These are phyloP conservation scores for Dendropsophus ebraccatus DNA, from an alignment of 2,113 vertebrate species.

Conservation along the genomic window DNA sequence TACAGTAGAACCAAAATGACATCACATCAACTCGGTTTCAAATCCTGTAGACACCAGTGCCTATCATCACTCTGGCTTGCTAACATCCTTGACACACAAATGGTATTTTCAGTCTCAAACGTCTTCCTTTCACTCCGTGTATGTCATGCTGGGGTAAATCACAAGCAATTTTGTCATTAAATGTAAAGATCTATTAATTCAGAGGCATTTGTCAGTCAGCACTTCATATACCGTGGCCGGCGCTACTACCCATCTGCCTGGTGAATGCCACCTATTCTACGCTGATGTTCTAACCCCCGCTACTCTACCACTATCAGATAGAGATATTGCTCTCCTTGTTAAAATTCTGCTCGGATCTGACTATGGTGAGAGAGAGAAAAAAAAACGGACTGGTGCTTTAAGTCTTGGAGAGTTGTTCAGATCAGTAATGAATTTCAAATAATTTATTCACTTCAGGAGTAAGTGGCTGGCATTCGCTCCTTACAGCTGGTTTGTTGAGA, in stretches of 20 bases:
- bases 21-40: constrained; percentile 89
- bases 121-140: constrained; percentile 72
- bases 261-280: constrained; percentile 75
- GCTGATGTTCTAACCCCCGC: constrained; percentile 67
- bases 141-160: constrained; percentile 77
- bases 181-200: constrained; percentile 76
- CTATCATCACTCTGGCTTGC: constrained; percentile 81
- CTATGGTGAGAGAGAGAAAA: constrained; percentile 60
- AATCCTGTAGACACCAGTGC: constrained; percentile 80
- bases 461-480: constrained; percentile 88
- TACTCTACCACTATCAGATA: constrained; percentile 62
- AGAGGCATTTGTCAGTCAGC: constrained; percentile 70
- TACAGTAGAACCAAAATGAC: constrained; percentile 83
- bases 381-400: constrained; percentile 75
- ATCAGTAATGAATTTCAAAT: constrained; percentile 92
- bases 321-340: constrained; percentile 74
- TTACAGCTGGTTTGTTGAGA: constrained; percentile 91
- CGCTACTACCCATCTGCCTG: constrained; percentile 49
- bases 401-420: constrained; percentile 80
- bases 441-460: constrained; percentile 91
- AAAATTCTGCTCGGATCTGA: constrained; percentile 78
- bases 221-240: constrained; percentile 63
- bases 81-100: constrained; percentile 82
- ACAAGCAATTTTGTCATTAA: constrained; percentile 77
- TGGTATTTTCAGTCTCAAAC: constrained; percentile 75